Conservation (phyloP, 2,797 vertebrate species). For the Lepidocolaptes lacrymiger region DNA sequence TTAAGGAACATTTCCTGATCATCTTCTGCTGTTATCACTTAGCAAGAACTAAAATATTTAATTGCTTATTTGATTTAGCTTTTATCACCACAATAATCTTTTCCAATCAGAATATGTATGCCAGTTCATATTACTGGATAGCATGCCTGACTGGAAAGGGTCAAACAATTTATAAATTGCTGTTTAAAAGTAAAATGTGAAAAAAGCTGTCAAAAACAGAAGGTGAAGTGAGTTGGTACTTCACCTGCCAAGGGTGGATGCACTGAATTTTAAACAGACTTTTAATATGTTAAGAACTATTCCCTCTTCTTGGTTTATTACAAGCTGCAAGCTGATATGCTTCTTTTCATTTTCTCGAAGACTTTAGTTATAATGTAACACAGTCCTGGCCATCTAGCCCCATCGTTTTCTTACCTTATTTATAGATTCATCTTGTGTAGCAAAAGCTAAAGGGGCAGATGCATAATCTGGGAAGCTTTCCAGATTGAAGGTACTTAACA, state of each 20-base stretch:
- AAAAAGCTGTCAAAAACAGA: constrained; percentile 37
- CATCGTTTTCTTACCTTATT: not conserved
- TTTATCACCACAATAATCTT: not conserved
- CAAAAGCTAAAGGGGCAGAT: constrained; percentile 38
- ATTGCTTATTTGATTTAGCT: not conserved
- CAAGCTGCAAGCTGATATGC: not conserved
- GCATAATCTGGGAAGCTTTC: constrained; percentile 37
- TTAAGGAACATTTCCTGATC: not conserved
- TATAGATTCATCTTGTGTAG: not conserved
- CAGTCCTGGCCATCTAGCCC: not conserved
- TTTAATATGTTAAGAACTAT: not conserved
- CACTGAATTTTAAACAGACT: constrained; percentile 11
- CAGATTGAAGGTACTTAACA: constrained; percentile 28
- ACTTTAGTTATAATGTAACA: not conserved
- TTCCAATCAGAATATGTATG: not conserved
- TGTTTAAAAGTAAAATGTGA: not conserved
- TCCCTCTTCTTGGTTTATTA: not conserved
- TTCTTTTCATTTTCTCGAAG: not conserved
- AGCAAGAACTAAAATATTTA: not conserved
- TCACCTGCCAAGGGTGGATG: not conserved
- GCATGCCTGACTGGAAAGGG: not conserved
- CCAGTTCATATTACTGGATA: not conserved
- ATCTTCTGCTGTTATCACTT: not conserved
- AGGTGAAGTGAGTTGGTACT: not conserved
- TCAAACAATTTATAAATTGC: not conserved